Conservation (phyloP, 2,113 vertebrate species). For the Grallaria varia region DNA sequence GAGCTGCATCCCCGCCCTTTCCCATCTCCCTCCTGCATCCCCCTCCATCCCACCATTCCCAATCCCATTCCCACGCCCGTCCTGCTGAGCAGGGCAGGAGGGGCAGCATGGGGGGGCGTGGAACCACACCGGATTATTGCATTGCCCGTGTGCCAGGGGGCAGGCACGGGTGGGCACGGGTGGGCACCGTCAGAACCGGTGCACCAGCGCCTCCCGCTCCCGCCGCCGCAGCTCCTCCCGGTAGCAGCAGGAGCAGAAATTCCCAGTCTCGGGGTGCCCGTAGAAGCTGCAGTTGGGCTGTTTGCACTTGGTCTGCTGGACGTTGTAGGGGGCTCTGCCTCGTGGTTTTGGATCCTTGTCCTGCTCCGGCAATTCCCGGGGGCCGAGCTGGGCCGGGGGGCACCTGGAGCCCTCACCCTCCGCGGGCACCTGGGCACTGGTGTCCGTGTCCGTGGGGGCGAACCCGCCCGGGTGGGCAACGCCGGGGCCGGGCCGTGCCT, state of each 20-base stretch:
- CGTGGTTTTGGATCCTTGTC: background rate
- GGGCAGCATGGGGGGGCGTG: fast-evolving
- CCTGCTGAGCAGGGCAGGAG: background rate
- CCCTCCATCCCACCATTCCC: background rate
- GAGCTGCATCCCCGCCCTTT: background rate
- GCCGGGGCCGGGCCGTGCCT: conserved; percentile 61
- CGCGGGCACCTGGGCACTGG: conserved; percentile 61
- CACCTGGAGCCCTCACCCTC: conserved; percentile 24
- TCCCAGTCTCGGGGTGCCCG: conserved; percentile 90
- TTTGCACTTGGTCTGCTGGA: conserved; percentile 88
- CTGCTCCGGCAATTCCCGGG: conserved; percentile 72
- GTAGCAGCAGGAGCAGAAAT: conserved; percentile 97
- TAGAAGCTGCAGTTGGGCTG: conserved; percentile 92
- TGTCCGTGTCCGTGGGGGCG: conserved; percentile 63
- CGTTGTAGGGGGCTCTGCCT: background rate
- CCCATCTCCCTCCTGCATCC: background rate
- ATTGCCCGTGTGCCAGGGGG: background rate
- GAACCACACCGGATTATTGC: background rate
- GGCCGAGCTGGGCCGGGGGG: conserved; percentile 69
- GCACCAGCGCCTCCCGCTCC: conserved; percentile 76
- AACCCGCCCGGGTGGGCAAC: conserved; percentile 56
- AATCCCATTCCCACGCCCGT: background rate
- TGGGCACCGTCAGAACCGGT: conserved; percentile 83
- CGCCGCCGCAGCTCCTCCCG: conserved; percentile 85
- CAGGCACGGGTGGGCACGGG: background rate